phyloP scores from a whole-genome alignment of 2,888 invertebrate genomes.

The Hoplodrina ambigua region DNA sequence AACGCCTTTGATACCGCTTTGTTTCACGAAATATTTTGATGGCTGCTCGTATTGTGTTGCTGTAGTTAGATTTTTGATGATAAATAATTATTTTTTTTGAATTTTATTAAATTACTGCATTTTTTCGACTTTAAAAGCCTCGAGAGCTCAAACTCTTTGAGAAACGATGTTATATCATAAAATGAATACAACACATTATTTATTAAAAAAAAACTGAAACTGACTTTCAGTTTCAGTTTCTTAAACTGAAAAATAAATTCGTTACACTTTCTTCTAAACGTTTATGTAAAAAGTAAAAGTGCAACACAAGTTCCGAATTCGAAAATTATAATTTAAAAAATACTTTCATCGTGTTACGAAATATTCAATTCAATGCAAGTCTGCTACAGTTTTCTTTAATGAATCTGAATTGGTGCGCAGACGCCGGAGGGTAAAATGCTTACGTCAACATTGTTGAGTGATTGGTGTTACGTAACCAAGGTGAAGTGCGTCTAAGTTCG shows the following conservation, averaged over 20 bases:
- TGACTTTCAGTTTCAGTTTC: background rate
- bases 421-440: slow-evolving; percentile 45
- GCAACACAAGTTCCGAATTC: background rate
- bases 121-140: background rate
- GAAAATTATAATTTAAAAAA: background rate
- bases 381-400: slow-evolving; percentile 52
- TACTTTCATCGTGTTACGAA: slow-evolving; percentile 23
- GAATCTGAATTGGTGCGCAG: slow-evolving; percentile 37
- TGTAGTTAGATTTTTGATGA: slow-evolving; percentile 47
- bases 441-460: slow-evolving; percentile 60
- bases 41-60: slow-evolving; percentile 45
- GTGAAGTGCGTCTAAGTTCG: slow-evolving; percentile 51
- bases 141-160: too few relatives aligned
- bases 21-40: slow-evolving; percentile 58
- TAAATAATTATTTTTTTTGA: slow-evolving; percentile 17
- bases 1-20: slow-evolving; percentile 58
- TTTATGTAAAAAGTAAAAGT: slow-evolving; percentile 44
- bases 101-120: background rate
- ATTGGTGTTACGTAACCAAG: slow-evolving; percentile 63
- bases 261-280: slow-evolving; percentile 17
- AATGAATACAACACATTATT: background rate
- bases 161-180: background rate
- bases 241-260: background rate
- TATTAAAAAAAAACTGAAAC: background rate
- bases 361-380: slow-evolving; percentile 27